Percentiles rank a stretch among this genome's conserved stretches.
phyloP scores from a whole-genome alignment of 2,797 vertebrate genomes.

The Fistularia commersonii region DNA sequence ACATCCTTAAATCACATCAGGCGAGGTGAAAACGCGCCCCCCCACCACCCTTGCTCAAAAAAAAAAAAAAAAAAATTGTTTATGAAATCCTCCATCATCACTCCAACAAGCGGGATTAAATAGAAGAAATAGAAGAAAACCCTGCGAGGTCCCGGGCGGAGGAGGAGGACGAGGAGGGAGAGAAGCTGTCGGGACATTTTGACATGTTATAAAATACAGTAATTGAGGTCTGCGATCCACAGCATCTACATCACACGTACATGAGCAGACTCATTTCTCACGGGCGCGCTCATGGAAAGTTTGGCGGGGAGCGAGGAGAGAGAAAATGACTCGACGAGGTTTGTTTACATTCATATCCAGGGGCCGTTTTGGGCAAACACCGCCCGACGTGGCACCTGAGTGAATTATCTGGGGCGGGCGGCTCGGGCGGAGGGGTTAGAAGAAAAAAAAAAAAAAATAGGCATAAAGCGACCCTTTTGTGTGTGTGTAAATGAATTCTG shows the following conservation, averaged over 20 bases:
- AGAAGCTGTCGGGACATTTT: slow-evolving; percentile 30
- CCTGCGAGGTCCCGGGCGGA: too few species aligned
- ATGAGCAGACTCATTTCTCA: slow-evolving; percentile 48
- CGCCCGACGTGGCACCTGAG: slow-evolving; percentile 59
- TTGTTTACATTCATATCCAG: slow-evolving; percentile 61
- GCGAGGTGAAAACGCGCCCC: slow-evolving; percentile 1
- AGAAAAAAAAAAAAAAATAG: too few species aligned
- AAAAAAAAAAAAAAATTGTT: too few species aligned
- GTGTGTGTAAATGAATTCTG: slow-evolving; percentile 7
- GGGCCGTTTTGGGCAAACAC: slow-evolving; percentile 49
- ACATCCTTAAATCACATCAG: slow-evolving; percentile 39
- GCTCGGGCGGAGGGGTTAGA: too few species aligned
- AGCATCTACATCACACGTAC: slow-evolving; percentile 46
- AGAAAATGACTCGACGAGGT: slow-evolving; percentile 47
- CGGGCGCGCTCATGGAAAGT: slow-evolving; percentile 59
- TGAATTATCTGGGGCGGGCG: slow-evolving; percentile 48
- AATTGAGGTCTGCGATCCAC: slow-evolving; percentile 49
- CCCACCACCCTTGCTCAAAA: too few species aligned
- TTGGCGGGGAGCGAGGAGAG: slow-evolving; percentile 49
- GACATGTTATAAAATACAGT: slow-evolving; percentile 53
- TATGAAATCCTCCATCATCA: slow-evolving; percentile 26
- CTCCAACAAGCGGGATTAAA: slow-evolving; percentile 18
- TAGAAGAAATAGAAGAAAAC: slow-evolving; percentile 19
- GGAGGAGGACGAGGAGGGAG: slow-evolving; percentile 13
- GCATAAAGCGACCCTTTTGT: too few species aligned